These are phyloP conservation scores for Masticophis lateralis DNA, from an alignment of 2,797 vertebrate species.

Conservation along the genomic window DNA sequence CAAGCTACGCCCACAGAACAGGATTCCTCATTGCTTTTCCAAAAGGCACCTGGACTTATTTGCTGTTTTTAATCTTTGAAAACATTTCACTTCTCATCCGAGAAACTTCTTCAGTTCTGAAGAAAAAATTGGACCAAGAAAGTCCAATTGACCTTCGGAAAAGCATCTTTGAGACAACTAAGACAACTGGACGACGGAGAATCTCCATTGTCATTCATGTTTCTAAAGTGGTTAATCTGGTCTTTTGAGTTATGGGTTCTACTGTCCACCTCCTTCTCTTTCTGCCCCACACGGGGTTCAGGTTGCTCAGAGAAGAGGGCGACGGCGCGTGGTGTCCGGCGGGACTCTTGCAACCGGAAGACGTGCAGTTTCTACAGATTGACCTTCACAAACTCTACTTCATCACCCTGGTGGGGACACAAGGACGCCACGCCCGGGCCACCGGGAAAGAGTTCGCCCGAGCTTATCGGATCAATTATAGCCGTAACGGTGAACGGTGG, in stretches of 20 bases:
- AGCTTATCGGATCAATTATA: constrained; percentile 85
- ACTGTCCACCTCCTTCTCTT: not conserved
- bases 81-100: no score
- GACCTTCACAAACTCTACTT: constrained; percentile 83
- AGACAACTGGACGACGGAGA: not conserved
- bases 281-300: constrained; percentile 29
- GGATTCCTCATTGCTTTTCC: no score
- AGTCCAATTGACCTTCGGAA: no score
- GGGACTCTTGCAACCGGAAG: constrained; percentile 79
- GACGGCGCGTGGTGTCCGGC: constrained; percentile 89
- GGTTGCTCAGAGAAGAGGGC: constrained; percentile 83
- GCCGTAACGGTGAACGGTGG: constrained; percentile 83
- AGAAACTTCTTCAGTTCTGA: no score
- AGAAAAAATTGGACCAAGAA: no score
- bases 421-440: constrained; percentile 83
- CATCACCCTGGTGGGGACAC: constrained; percentile 85
- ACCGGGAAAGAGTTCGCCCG: constrained; percentile 86
- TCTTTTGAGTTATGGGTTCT: not conserved
- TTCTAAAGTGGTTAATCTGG: not conserved
- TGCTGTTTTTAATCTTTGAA: no score
- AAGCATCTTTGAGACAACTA: no score
- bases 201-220: not conserved
- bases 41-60: no score
- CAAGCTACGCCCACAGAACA: no score
- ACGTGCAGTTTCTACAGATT: constrained; percentile 87